A percentile compares a stretch with the other conserved stretches of the same genome.
phyloP scores from a whole-genome alignment of 1,140 invertebrate species.

The Drosophila obscura region DNA sequence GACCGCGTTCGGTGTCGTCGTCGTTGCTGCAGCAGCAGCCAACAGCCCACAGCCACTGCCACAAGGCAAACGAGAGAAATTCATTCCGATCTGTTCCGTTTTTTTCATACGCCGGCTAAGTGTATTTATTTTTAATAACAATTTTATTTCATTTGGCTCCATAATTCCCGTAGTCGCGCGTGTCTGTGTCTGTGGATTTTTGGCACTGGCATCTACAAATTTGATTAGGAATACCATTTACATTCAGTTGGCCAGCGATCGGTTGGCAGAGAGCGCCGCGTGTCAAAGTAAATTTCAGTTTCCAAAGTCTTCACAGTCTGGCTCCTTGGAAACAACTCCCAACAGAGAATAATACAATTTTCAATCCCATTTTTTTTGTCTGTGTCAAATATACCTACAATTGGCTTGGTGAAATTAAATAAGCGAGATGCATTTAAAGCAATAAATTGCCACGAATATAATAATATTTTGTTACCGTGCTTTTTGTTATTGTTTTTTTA shows the following conservation, averaged over 20 bases:
- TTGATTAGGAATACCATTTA: constrained; percentile 15
- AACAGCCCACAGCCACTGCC: constrained; percentile 4
- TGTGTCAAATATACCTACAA: constrained; percentile 9
- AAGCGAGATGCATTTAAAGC: constrained; percentile 22
- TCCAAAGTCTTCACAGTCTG: too few relatives aligned
- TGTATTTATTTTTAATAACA: constrained; percentile 25
- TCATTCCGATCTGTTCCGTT: background rate
- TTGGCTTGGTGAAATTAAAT: constrained; percentile 9
- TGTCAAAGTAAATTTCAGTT: background rate
- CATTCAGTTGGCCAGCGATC: constrained; percentile 18
- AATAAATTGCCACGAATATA: constrained; percentile 45
- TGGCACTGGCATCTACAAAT: background rate
- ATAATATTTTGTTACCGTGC: constrained; percentile 42
- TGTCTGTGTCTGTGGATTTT: too few relatives aligned
- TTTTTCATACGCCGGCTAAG: constrained; percentile 22
- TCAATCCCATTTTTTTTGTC: constrained; percentile 4
- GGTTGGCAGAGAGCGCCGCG: constrained; percentile 8
- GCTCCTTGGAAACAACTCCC: too few relatives aligned
- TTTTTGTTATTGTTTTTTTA: constrained; percentile 35
- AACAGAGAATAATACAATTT: background rate
- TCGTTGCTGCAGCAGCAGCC: too few relatives aligned
- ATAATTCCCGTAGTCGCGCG: background rate
- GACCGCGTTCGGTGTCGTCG: constrained; percentile 45
- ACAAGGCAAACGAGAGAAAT: constrained; percentile 9
- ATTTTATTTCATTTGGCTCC: background rate